Evolutionary conservation across 2,797 vertebrate genomes (phyloP).

Genomic region (Ctenosaura bakeri): DNA sequence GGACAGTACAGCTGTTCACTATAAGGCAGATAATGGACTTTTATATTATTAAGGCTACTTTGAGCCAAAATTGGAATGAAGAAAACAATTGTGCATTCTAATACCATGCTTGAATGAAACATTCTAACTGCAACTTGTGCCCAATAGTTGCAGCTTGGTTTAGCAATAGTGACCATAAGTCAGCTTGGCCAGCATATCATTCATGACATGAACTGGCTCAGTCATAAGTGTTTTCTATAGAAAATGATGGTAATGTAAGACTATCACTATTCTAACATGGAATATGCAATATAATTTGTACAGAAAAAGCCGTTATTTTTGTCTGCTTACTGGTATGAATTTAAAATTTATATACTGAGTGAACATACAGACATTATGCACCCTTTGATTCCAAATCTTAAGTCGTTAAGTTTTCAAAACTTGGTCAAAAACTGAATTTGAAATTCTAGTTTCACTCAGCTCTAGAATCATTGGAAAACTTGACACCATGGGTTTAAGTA

Average conservation of each 20-base stretch:
- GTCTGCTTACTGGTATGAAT: conserved; percentile 28
- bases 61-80: conserved; percentile 42
- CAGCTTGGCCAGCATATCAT: conserved; percentile 42
- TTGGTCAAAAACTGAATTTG: background rate
- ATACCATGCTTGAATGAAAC: conserved; percentile 46
- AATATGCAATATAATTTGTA: conserved; percentile 21
- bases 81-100: conserved; percentile 42
- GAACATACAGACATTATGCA: background rate
- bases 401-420: background rate
- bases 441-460: background rate
- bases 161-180: rapidly evolving
- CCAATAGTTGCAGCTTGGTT: conserved; percentile 57
- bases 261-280: conserved; percentile 14
- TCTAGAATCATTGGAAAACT: background rate
- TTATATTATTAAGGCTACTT: conserved; percentile 43
- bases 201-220: conserved; percentile 11
- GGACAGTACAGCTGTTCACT: conserved; percentile 36
- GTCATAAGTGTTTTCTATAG: conserved; percentile 39
- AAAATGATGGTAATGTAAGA: conserved; percentile 17
- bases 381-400: background rate
- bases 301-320: conserved; percentile 33
- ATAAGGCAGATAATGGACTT: conserved; percentile 23
- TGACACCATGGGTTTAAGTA: background rate
- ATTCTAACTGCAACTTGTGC: conserved; percentile 59
- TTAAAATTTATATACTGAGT: conserved; percentile 18